A percentile compares a stretch with the other conserved stretches of the same genome.
Evolutionary conservation across 2,797 vertebrate species (phyloP).

Genomic region (Xenentodon cancila): DNA sequence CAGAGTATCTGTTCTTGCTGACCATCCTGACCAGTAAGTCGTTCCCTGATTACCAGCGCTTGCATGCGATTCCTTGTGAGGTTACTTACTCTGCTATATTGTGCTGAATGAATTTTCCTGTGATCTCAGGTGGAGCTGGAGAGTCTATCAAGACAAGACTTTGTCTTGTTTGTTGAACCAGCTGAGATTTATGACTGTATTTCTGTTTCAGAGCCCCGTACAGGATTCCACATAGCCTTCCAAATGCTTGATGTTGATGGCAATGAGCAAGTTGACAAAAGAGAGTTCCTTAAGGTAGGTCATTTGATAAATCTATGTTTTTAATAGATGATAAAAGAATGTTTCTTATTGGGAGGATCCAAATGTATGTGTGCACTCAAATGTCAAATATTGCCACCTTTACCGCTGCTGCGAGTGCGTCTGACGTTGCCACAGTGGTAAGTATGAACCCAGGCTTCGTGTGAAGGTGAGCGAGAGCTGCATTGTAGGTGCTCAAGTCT

Average conservation of each 20-base stretch:
- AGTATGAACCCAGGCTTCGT: slow-evolving; percentile 44
- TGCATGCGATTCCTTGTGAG: neutral
- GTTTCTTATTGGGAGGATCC: neutral
- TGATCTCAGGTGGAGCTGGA: neutral
- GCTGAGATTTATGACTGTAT: neutral
- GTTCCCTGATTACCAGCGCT: neutral
- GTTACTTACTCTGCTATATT: neutral
- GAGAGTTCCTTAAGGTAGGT: slow-evolving; percentile 94
- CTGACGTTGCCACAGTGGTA: slow-evolving; percentile 43
- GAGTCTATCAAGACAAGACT: no score
- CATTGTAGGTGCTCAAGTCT: slow-evolving; percentile 9
- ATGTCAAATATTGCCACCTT: slow-evolving; percentile 50
- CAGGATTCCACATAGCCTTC: slow-evolving; percentile 96
- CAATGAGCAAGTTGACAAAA: slow-evolving; percentile 96
- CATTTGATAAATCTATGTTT: neutral
- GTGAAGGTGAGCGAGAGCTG: slow-evolving; percentile 66
- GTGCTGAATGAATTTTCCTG: slow-evolving; percentile 6
- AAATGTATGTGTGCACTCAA: slow-evolving; percentile 14
- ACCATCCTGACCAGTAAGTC: slow-evolving; percentile 96
- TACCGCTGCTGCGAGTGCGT: slow-evolving; percentile 61
- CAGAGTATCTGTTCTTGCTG: slow-evolving; percentile 95
- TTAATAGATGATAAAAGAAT: neutral
- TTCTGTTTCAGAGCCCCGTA: slow-evolving; percentile 89
- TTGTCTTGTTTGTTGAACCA: neutral
- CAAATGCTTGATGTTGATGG: slow-evolving; percentile 97